These are phyloP conservation scores for Lophotis ruficrista DNA, from an alignment of 2,113 vertebrate genomes.

Conservation along the genomic window DNA sequence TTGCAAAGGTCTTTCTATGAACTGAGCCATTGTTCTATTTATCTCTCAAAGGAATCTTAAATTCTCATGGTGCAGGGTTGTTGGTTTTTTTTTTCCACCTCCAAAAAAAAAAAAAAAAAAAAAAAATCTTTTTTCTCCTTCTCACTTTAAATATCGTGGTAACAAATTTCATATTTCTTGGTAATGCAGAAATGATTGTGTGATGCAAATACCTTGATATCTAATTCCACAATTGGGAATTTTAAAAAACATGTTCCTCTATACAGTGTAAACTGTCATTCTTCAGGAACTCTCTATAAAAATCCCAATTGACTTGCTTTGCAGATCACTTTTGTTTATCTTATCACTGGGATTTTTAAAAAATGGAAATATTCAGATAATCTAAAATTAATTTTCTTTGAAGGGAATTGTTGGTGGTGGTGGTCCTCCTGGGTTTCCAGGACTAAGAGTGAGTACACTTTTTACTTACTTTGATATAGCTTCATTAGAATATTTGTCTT, in stretches of 20 bases:
- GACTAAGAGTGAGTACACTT: slow-evolving; percentile 87
- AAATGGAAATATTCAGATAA: not conserved
- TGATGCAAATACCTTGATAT: not conserved
- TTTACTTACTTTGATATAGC: not conserved
- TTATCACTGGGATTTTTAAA: not conserved
- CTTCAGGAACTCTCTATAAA: not conserved
- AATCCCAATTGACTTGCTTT: not conserved
- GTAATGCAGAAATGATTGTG: not conserved
- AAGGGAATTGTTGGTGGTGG: slow-evolving; percentile 89
- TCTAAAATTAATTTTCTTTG: slow-evolving; percentile 39
- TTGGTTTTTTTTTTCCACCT: not conserved
- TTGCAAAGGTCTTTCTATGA: not conserved
- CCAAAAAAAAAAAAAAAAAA: not conserved
- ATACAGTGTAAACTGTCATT: not conserved
- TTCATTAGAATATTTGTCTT: not conserved
- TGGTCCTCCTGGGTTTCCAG: slow-evolving; percentile 92
- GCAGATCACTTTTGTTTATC: not conserved
- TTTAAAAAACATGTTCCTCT: not conserved
- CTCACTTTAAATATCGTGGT: not conserved
- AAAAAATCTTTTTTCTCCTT: not conserved
- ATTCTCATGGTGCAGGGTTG: accelerated
- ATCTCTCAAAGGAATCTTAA: not conserved
- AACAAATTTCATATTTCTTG: not conserved
- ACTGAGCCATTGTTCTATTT: not conserved
- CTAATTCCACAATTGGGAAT: not conserved